Evolutionary conservation across 1,140 invertebrate species (phyloP).

Genomic region (Penaeus vannamei): DNA sequence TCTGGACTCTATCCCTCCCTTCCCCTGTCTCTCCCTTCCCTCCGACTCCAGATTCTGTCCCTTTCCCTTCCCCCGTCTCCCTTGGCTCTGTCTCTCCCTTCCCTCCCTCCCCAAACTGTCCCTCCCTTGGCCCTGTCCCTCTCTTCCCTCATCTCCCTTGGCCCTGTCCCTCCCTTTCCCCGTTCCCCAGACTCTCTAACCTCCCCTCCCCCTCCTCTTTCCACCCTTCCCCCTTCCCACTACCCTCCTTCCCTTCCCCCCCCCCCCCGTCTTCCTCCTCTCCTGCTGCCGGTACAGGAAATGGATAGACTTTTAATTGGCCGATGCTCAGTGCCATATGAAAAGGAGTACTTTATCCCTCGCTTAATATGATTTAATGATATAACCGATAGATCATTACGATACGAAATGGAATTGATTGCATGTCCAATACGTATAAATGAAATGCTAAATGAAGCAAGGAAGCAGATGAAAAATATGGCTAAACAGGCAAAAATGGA

Average conservation of each 20-base stretch:
- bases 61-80: not conserved
- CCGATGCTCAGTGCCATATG: not conserved
- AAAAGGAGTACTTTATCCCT: not conserved
- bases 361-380: no score
- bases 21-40: not conserved
- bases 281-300: conserved; percentile 2
- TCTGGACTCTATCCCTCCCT: not conserved
- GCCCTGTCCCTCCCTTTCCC: no score
- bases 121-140: not conserved
- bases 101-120: no score
- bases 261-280: conserved; percentile 25
- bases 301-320: not conserved
- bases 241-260: not conserved
- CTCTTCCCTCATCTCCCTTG: no score
- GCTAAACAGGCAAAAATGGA: no score
- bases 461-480: no score
- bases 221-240: not conserved
- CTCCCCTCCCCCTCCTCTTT: not conserved
- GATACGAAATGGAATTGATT: conserved; percentile 16
- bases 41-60: not conserved
- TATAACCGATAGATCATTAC: not conserved
- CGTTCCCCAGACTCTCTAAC: not conserved
- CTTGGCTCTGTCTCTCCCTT: no score
- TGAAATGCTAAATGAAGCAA: no score
- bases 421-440: not conserved